A percentile compares a stretch with the other conserved stretches of the same genome.
phyloP scores from a whole-genome alignment of 2,113 vertebrate genomes.

The Picathartes gymnocephalus region DNA sequence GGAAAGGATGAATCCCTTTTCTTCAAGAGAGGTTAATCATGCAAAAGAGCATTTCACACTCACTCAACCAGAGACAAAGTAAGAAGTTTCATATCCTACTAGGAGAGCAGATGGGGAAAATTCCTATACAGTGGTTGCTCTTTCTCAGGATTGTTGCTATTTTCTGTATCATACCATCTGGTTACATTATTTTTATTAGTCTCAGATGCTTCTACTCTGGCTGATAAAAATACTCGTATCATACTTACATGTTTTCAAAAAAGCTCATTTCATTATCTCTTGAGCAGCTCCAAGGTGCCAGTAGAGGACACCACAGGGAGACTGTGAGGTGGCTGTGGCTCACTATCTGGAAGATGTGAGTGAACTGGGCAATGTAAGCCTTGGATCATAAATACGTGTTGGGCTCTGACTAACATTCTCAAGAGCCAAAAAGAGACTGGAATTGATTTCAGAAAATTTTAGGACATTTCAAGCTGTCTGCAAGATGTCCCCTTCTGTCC shows the following conservation, averaged over 20 bases:
- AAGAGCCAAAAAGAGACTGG: not conserved
- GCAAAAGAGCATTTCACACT: not conserved
- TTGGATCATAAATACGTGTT: not conserved
- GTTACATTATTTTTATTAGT: not conserved
- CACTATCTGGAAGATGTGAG: not conserved
- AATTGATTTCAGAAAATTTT: not conserved
- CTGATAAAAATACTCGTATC: not conserved
- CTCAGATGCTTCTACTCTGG: not conserved
- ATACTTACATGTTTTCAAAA: not conserved
- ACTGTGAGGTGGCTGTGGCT: not conserved
- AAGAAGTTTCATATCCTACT: not conserved
- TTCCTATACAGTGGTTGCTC: not conserved
- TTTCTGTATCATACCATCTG: not conserved
- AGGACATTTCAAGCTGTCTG: conserved; percentile 5
- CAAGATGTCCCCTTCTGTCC: not conserved
- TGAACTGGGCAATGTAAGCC: not conserved
- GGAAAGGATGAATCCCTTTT: not conserved
- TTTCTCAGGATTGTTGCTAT: not conserved
- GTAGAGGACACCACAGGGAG: not conserved
- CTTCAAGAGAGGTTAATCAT: not conserved
- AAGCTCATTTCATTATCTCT: not conserved
- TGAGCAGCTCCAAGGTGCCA: not conserved
- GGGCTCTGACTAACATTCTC: not conserved
- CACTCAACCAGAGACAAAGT: not conserved
- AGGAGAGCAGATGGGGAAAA: not conserved